Conservation (phyloP, 2,113 vertebrate species). For the Brienomyrus longianalis region DNA sequence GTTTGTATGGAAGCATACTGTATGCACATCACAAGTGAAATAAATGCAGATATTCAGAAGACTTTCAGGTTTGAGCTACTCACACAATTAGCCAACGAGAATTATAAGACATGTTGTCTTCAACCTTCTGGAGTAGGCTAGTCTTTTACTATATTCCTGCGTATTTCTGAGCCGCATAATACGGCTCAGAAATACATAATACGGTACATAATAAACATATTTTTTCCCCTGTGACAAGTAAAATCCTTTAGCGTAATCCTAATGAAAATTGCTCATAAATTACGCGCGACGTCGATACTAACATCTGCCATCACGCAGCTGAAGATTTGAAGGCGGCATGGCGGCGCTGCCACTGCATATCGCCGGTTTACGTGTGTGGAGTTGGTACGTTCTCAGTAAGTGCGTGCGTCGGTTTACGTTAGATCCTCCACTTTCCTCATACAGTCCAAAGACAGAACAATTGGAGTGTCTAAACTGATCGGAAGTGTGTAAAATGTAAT, state of each 20-base stretch:
- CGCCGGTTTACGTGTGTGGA: background rate
- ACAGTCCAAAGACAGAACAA: background rate
- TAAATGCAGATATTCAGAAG: background rate
- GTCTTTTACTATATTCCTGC: background rate
- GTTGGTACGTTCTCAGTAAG: background rate
- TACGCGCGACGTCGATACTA: background rate
- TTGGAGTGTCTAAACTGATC: background rate
- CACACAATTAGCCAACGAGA: background rate
- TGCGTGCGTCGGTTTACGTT: background rate
- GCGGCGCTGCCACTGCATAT: background rate
- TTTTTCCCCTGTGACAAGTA: background rate
- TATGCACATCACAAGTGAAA: background rate
- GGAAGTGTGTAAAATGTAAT: background rate
- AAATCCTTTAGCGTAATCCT: background rate
- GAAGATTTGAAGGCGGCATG: background rate
- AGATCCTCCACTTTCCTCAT: background rate
- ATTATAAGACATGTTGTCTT: background rate
- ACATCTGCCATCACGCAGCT: background rate
- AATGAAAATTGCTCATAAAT: background rate
- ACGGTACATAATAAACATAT: background rate
- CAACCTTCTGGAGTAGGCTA: background rate
- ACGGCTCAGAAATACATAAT: too few relatives aligned
- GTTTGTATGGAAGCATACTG: background rate
- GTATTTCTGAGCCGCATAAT: background rate
- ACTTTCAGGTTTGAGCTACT: background rate